These are phyloP conservation scores for Cinclus cinclus DNA, from an alignment of 2,113 vertebrate genomes.

Conservation along the genomic window DNA sequence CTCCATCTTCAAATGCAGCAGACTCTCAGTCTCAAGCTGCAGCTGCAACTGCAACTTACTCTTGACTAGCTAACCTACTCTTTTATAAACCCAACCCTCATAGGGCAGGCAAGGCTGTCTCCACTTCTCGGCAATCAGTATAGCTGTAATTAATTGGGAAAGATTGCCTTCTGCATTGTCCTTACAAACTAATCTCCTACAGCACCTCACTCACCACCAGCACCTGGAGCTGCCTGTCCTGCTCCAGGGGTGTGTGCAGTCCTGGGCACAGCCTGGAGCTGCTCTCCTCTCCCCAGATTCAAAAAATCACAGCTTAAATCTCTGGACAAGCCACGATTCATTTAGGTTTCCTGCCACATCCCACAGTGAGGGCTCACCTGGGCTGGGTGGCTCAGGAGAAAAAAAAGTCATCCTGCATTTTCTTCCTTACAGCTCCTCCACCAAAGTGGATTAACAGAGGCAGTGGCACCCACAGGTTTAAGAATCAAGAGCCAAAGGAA, in stretches of 20 bases:
- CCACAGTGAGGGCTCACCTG: background rate
- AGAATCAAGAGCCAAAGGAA: background rate
- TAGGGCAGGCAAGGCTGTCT: too few relatives aligned
- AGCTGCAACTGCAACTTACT: too few relatives aligned
- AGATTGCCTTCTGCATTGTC: too few relatives aligned
- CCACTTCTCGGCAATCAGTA: too few relatives aligned
- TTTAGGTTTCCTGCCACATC: background rate
- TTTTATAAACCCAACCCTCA: too few relatives aligned
- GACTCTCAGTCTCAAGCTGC: too few relatives aligned
- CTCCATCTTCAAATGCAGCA: too few relatives aligned
- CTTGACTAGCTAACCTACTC: too few relatives aligned
- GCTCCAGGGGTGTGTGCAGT: accelerated
- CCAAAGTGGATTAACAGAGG: background rate
- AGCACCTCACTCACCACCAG: accelerated
- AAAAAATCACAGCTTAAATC: background rate
- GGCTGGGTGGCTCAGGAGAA: background rate
- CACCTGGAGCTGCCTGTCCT: accelerated
- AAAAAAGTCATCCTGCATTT: background rate
- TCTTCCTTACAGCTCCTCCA: background rate
- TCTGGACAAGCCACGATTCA: accelerated
- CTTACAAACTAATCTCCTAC: too few relatives aligned
- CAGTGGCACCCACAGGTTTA: background rate
- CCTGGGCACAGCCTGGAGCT: background rate
- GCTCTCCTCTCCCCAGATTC: background rate
- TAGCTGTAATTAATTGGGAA: too few relatives aligned